Percentiles rank a stretch among this genome's conserved stretches.
Evolutionary conservation across 1,140 invertebrate genomes (phyloP).

Genomic region (Conus ventricosus): DNA sequence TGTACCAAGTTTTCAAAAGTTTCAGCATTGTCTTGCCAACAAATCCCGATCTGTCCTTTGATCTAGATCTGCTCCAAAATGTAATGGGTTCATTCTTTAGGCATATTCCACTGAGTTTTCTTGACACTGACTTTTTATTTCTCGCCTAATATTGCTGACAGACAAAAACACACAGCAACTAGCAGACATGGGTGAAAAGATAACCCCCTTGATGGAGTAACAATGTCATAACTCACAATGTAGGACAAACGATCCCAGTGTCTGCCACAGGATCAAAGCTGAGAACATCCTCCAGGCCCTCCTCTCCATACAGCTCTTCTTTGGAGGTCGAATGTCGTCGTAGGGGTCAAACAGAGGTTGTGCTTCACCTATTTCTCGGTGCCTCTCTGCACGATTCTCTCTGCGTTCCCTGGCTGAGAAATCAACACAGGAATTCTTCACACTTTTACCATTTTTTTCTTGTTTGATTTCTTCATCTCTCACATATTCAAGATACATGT

Average conservation of each 20-base stretch:
- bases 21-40: too few species aligned
- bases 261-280: conserved; percentile 50
- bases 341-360: conserved; percentile 62
- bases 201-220: too few species aligned
- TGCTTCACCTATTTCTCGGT: conserved; percentile 50
- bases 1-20: too few species aligned
- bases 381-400: conserved; percentile 46
- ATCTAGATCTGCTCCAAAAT: too few species aligned
- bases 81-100: too few species aligned
- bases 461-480: not conserved
- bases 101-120: too few species aligned
- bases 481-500: too few species aligned
- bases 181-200: too few species aligned
- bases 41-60: too few species aligned
- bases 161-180: too few species aligned
- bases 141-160: too few species aligned
- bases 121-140: too few species aligned
- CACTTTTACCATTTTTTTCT: not conserved
- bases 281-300: conserved; percentile 60
- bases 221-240: conserved; percentile 38
- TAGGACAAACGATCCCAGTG: conserved; percentile 48
- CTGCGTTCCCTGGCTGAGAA: conserved; percentile 42
- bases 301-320: conserved; percentile 63
- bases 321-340: conserved; percentile 66
- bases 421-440: not conserved